phyloP scores from a whole-genome alignment of 2,888 invertebrate species.

The Mythimna albipuncta region DNA sequence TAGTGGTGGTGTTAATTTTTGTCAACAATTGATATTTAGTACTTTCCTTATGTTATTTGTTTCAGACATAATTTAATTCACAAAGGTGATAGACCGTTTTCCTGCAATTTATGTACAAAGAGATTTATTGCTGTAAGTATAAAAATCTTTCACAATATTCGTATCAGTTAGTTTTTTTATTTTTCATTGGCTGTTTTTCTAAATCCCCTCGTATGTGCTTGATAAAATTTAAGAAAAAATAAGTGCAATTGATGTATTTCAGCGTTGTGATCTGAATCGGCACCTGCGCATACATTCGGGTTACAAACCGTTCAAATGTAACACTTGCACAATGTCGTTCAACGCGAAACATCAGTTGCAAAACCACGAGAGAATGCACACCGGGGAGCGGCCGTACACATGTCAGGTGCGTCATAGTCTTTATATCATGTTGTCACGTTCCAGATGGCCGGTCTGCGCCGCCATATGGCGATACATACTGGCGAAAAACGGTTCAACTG shows the following conservation, averaged over 20 bases:
- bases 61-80: slow-evolving; percentile 89
- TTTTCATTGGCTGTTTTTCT: slow-evolving; percentile 5
- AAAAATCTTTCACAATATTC: not conserved
- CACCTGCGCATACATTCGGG: slow-evolving; percentile 89
- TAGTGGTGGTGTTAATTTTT: no score
- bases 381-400: slow-evolving; percentile 87
- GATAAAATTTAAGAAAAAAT: slow-evolving; percentile 46
- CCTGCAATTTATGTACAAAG: slow-evolving; percentile 85
- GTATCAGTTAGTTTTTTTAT: not conserved
- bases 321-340: slow-evolving; percentile 88
- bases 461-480: slow-evolving; percentile 80
- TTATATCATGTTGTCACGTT: slow-evolving; percentile 66
- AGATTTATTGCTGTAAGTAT: slow-evolving; percentile 88
- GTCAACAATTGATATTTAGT: no score
- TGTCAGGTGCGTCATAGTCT: slow-evolving; percentile 82
- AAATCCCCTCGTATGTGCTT: slow-evolving; percentile 39
- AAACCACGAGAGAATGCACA: slow-evolving; percentile 89
- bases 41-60: slow-evolving; percentile 70
- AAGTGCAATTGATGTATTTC: slow-evolving; percentile 75
- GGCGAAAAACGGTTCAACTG: slow-evolving; percentile 80
- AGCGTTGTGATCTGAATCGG: slow-evolving; percentile 89
- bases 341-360: slow-evolving; percentile 89
- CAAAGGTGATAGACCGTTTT: slow-evolving; percentile 87
- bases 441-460: slow-evolving; percentile 76
- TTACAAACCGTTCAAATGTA: slow-evolving; percentile 88